These are phyloP conservation scores for Drosophila bunnanda DNA, from an alignment of 2,888 invertebrate species.

Conservation along the genomic window DNA sequence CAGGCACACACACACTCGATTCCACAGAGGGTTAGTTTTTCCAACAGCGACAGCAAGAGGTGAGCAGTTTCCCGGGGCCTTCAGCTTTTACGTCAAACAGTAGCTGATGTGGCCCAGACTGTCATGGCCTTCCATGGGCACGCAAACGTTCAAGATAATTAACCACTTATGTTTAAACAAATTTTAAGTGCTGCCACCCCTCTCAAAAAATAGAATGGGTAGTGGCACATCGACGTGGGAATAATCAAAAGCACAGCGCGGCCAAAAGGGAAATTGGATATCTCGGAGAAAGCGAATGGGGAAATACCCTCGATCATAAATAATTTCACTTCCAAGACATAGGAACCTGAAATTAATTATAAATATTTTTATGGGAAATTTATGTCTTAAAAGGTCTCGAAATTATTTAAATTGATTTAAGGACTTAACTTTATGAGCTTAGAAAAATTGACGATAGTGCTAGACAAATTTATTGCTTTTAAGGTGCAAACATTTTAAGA, in stretches of 20 bases:
- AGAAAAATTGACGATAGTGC: too few species aligned
- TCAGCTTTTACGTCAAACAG: slow-evolving; percentile 38
- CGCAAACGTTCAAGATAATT: slow-evolving; percentile 78
- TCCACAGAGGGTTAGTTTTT: slow-evolving; percentile 23
- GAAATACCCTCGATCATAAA: slow-evolving; percentile 23
- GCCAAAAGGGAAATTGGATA: slow-evolving; percentile 24
- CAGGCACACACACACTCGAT: slow-evolving; percentile 4
- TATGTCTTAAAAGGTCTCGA: too few species aligned
- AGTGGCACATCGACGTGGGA: slow-evolving; percentile 66
- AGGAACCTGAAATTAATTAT: not conserved
- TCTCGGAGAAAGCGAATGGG: slow-evolving; percentile 11
- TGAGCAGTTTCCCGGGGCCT: slow-evolving; percentile 24
- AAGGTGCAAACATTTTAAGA: too few species aligned
- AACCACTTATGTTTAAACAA: slow-evolving; percentile 81
- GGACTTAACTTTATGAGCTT: not conserved
- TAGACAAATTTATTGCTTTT: too few species aligned
- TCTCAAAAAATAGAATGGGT: slow-evolving; percentile 30
- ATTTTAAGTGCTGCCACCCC: slow-evolving; percentile 67
- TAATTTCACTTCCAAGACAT: not conserved
- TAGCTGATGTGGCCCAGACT: slow-evolving; percentile 35
- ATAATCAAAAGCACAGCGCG: slow-evolving; percentile 54
- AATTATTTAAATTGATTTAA: too few species aligned
- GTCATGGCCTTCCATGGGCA: slow-evolving; percentile 43
- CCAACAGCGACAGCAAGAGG: slow-evolving; percentile 32
- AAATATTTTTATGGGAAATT: not conserved